Percentiles rank a stretch among this genome's conserved stretches.
Evolutionary conservation across 2,888 invertebrate genomes (phyloP).

Genomic region (Tigriopus californicus): DNA sequence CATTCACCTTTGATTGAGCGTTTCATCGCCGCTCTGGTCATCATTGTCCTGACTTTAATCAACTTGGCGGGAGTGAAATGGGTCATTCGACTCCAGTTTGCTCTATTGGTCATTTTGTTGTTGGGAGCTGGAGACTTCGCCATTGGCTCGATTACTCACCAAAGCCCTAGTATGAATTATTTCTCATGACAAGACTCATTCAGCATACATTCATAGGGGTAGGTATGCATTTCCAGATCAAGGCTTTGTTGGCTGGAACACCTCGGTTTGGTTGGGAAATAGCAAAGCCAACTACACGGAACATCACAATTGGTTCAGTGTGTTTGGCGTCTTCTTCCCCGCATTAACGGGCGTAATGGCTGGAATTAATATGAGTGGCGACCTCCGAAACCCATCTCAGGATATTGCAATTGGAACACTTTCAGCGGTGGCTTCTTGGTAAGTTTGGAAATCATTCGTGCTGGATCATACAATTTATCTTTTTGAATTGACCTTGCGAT

Average conservation of each 20-base stretch:
- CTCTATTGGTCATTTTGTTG: constrained; percentile 61
- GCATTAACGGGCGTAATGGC: constrained; percentile 90
- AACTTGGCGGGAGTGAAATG: constrained; percentile 94
- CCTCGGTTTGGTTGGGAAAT: constrained; percentile 57
- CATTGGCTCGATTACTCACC: constrained; percentile 40
- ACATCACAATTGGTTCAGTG: constrained; percentile 78
- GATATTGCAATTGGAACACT: constrained; percentile 89
- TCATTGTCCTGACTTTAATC: constrained; percentile 64
- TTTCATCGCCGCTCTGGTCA: constrained; percentile 68
- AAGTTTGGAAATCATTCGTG: constrained; percentile 21
- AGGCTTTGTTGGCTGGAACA: constrained; percentile 72
- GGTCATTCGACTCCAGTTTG: constrained; percentile 87
- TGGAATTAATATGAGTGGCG: constrained; percentile 97
- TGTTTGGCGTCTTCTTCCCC: constrained; percentile 93
- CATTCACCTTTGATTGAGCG: constrained; percentile 50
- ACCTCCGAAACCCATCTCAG: constrained; percentile 68
- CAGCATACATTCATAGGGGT: no score
- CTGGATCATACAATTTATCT: no score
- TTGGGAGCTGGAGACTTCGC: constrained; percentile 80
- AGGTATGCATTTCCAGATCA: constrained; percentile 33
- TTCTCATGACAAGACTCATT: not conserved
- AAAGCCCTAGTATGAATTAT: not conserved
- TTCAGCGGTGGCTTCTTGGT: constrained; percentile 78
- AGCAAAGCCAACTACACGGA: constrained; percentile 56
- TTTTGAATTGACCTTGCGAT: no score